phyloP scores from a whole-genome alignment of 1,140 invertebrate species.

The Bombyx mandarina region DNA sequence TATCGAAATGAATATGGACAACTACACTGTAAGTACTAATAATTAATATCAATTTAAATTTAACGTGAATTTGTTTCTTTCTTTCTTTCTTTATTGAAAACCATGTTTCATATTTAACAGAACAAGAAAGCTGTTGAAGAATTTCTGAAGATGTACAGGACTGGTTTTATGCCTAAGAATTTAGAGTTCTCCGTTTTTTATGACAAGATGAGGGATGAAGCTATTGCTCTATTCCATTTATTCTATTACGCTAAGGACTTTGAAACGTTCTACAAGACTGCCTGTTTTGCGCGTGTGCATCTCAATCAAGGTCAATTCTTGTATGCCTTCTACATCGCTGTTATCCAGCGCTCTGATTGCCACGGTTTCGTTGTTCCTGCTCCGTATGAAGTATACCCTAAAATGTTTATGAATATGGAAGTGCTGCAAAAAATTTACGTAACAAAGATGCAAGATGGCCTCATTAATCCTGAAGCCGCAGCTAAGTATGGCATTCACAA shows the following conservation, averaged over 20 bases:
- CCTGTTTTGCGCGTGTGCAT: constrained; percentile 72
- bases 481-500: constrained; percentile 57
- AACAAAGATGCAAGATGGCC: constrained; percentile 71
- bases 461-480: constrained; percentile 27
- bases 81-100: not conserved
- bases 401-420: constrained; percentile 73
- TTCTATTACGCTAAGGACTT: constrained; percentile 75
- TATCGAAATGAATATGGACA: constrained; percentile 25
- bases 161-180: constrained; percentile 59
- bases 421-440: constrained; percentile 71
- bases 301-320: constrained; percentile 75
- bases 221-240: constrained; percentile 66
- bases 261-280: constrained; percentile 75
- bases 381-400: constrained; percentile 76
- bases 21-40: constrained; percentile 41
- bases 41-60: not conserved
- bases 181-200: constrained; percentile 72
- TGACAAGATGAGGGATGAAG: constrained; percentile 69
- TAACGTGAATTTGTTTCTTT: not conserved
- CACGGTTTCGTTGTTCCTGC: constrained; percentile 73
- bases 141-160: constrained; percentile 65
- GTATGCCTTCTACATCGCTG: constrained; percentile 67
- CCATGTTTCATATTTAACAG: constrained; percentile 30
- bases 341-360: constrained; percentile 73
- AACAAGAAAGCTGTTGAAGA: constrained; percentile 69